Base-by-base conservation (phyloP, 30 jellyfish, hydroid and myxozoan genomes). In the Hydra vulgaris region DNA sequence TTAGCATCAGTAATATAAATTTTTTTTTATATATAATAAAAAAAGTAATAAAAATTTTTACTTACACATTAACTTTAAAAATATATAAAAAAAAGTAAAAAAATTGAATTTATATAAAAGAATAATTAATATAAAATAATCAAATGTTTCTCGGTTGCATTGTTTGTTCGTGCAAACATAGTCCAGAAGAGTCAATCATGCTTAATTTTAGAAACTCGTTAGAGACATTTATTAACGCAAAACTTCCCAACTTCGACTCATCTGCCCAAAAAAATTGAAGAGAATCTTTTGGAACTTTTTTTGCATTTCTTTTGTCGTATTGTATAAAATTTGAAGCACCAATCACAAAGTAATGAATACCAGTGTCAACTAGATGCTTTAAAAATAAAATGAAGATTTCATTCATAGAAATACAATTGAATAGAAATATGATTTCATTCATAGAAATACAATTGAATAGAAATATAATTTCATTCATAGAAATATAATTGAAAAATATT, bases 251-350 rank as follows among this genome's bases (percentile, higher is more conserved):
- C 21, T 26, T 70, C 12, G 54, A 22, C 21, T 54, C 82, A 25
- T 81, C 88, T 7, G 93, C 92, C 87, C 95, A 90, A 85, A 72
- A 90, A 66, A 81, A 90, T 54, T 85, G 82, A 18, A 87, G 74
- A 20, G 97, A 72, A 61, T 87, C 90, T 19, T 85, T 85, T 74
- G 97, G 97, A 15, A 90, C 94, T 22, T 73, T 27, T 15, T 85
- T 68, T 70, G 72, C 84, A 73, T 90, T 95, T 0, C 81, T 81
- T 54, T 23, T 66, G 72, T 82, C 26, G 15, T 78, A 72, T 27
- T 81, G 78, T 8, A 73, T 67, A 26, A 70, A 74, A 71, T 83
- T 83, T 22, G 94, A 93, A 73, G 84, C 85, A 23, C 97, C 97
- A 78, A 85, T 80, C 27, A 86, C 90, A 76, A 72, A 87, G 73